Percentiles rank a stretch among this genome's conserved stretches.
Conservation (phyloP, 1,140 invertebrate genomes). For the Chironomus tepperi region DNA sequence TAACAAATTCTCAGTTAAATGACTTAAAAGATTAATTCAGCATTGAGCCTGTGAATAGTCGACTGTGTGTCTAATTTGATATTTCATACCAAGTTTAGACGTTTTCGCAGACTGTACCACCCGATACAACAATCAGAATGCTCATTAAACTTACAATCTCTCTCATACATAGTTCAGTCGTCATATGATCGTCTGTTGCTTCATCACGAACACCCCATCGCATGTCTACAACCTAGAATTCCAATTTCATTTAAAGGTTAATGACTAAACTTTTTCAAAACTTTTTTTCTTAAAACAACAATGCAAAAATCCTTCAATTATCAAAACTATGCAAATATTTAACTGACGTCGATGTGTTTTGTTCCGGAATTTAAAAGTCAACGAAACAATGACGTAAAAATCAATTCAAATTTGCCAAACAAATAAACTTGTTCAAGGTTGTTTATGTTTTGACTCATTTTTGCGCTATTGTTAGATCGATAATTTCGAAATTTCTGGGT, state of each 20-base stretch:
- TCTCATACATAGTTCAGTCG: slow-evolving; percentile 94
- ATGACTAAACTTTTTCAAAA: slow-evolving; percentile 23
- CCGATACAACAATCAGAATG: not conserved
- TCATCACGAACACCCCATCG: slow-evolving; percentile 93
- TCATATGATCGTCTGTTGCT: slow-evolving; percentile 98
- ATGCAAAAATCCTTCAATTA: not conserved
- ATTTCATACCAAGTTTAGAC: too few species aligned
- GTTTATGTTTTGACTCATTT: not conserved
- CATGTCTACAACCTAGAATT: slow-evolving; percentile 89
- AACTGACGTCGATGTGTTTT: not conserved
- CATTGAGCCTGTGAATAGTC: too few species aligned
- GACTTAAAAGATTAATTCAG: too few species aligned
- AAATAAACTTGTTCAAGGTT: slow-evolving; percentile 16
- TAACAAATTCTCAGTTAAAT: not conserved
- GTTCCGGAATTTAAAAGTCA: not conserved
- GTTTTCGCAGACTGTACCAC: too few species aligned
- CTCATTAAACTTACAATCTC: slow-evolving; percentile 58
- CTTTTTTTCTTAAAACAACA: not conserved
- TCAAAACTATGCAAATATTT: not conserved
- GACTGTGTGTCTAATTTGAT: too few species aligned
- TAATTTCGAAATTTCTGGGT: slow-evolving; percentile 15
- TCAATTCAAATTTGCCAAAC: not conserved
- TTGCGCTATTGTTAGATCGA: slow-evolving; percentile 21
- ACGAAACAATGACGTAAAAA: not conserved
- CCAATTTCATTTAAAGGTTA: too few species aligned